phyloP scores from a whole-genome alignment of 2,113 vertebrate species.

The Eubucco bourcierii region DNA sequence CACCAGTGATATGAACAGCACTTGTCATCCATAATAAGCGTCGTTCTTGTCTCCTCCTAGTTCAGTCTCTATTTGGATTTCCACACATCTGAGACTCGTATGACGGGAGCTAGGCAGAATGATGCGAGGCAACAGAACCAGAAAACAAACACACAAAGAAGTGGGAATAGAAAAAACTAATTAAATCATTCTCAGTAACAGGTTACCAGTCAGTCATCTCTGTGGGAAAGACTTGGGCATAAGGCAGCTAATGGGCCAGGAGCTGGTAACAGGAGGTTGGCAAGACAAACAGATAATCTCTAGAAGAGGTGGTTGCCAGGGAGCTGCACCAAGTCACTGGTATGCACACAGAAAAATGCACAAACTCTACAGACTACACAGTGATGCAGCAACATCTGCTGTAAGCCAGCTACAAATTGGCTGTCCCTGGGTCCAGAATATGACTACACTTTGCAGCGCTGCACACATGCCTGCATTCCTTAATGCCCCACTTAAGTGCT shows the following conservation, averaged over 20 bases:
- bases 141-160: not conserved
- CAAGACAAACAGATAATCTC: not conserved
- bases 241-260: not conserved
- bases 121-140: not conserved
- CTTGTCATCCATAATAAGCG: not conserved
- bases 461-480: not conserved
- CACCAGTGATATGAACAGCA: not conserved
- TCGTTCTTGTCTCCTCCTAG: not conserved
- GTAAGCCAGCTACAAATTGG: not conserved
- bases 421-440: not conserved
- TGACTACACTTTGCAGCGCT: not conserved
- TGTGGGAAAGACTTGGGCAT: not conserved
- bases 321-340: not conserved
- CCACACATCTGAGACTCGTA: not conserved
- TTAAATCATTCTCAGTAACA: not conserved
- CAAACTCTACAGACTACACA: not conserved
- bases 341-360: not conserved
- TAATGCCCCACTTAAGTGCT: not conserved
- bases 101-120: not conserved
- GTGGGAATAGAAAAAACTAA: not conserved
- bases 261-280: not conserved
- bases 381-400: not conserved
- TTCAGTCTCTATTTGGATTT: not conserved
- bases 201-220: not conserved
- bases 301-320: not conserved